Conservation (phyloP, 2,113 vertebrate genomes). For the Motacilla alba region DNA sequence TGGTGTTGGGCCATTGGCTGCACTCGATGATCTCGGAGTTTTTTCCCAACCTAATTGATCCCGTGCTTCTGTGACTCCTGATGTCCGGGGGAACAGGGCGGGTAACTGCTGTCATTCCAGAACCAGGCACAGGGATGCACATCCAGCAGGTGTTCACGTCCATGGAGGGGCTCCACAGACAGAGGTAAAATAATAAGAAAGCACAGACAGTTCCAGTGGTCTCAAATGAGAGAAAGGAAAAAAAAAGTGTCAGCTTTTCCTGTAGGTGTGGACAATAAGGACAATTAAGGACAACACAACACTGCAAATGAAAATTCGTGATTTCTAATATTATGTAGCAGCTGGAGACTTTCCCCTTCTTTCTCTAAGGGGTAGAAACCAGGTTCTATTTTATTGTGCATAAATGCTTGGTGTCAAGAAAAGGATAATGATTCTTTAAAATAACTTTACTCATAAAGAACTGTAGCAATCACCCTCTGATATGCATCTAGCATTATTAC, state of each 20-base stretch:
- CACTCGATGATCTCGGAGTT: neutral
- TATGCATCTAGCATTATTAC: neutral
- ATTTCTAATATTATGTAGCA: neutral
- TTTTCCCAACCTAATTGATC: neutral
- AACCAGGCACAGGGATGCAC: neutral
- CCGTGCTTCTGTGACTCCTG: neutral
- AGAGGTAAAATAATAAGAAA: neutral
- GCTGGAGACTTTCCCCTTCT: neutral
- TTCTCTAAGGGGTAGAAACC: neutral
- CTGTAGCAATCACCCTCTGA: neutral
- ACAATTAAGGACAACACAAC: neutral
- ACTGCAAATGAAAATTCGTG: neutral
- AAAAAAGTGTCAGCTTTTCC: neutral
- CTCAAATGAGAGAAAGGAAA: neutral
- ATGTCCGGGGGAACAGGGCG: neutral
- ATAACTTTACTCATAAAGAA: neutral
- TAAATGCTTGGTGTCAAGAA: neutral
- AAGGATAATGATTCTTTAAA: neutral
- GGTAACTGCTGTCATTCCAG: neutral
- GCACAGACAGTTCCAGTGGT: neutral
- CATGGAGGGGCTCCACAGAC: neutral
- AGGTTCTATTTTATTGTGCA: neutral
- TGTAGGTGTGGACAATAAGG: neutral
- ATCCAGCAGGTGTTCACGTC: accelerated
- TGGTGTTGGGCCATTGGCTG: neutral